Base-by-base conservation (phyloP, 2,113 vertebrate genomes). In the Toxostoma redivivum region DNA sequence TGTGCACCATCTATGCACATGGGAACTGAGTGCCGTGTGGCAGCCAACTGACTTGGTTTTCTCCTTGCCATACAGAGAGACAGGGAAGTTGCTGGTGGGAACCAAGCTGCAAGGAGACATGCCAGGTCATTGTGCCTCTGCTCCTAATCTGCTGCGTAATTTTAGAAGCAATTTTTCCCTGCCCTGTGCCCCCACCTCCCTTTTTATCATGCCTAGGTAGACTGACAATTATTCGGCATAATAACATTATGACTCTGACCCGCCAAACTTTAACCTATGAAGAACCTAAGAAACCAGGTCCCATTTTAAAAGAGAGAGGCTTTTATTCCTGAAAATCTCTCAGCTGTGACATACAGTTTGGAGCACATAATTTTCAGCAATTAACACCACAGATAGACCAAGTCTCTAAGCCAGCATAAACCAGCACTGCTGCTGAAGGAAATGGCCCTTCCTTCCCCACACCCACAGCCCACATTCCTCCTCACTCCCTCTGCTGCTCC, bases 311-410 rank as follows among this genome's bases (percentile, higher is more conserved):
- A 70, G 50, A 54, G 16, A 72, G 44, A 77, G 24, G 37, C 4
- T 82, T 82, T 80, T 87, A 80, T 73, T 82, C 84, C 91, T 94
- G 71, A 88, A 94, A 90, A 90, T 73, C 62, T 77, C 74, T 95
- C 85, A 40, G 47, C 79, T 90, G 62, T 76, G 79, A 86, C 90
- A 82, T 61, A 31, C 33, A 42, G 47, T 66, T 94, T 74, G 64
- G 53, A 94, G 71, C 50, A 62, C 78, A 87, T 94, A 8, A 92
- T 94, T 96, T 94, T 93, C 79, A 88, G 93, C 74, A 94, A 74
- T 94, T 96, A 97, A 96, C 92, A 94, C 96, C 92, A 83, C 56
- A 67, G 91, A 95, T 71, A 88, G 44, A 78, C 27, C 72, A 74
- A 71, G 69, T 67, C 56, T 94, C 77, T 40, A 64, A 95, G 72